phyloP scores from a whole-genome alignment of 2,888 invertebrate species.

The Drosophila aldrichi region DNA sequence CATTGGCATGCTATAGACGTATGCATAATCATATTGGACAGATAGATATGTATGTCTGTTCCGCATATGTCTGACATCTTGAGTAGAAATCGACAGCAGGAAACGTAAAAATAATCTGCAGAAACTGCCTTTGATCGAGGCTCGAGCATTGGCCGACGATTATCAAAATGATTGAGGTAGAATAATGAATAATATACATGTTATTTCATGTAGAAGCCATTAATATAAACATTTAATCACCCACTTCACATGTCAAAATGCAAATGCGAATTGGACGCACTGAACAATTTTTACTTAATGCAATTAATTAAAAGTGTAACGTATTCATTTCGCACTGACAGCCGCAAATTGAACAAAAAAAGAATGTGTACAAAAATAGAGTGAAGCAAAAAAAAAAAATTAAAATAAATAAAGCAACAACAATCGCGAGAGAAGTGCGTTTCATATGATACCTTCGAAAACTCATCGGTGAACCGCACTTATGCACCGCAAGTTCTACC shows the following conservation, averaged over 20 bases:
- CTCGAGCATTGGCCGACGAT: neutral
- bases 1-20: neutral
- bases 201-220: conserved; percentile 7
- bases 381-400: neutral
- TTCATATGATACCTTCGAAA: conserved; percentile 79
- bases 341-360: conserved; percentile 5
- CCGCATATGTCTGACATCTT: conserved; percentile 25
- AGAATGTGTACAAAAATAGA: conserved; percentile 4
- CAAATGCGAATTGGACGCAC: conserved; percentile 44
- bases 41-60: neutral
- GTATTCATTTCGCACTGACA: conserved; percentile 67
- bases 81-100: neutral
- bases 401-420: conserved; percentile 28
- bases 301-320: conserved; percentile 78
- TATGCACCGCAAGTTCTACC: conserved; percentile 84
- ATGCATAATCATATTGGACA: neutral
- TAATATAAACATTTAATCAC: conserved; percentile 35
- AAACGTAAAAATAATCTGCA: neutral
- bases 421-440: conserved; percentile 7
- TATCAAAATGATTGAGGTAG: conserved; percentile 8
- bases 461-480: conserved; percentile 84
- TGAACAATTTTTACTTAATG: conserved; percentile 71
- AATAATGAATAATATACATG: conserved; percentile 21
- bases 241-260: conserved; percentile 70
- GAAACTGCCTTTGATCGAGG: neutral